Percentiles rank a stretch among this genome's conserved stretches.
These are phyloP conservation scores for Cantharis flavilabris DNA, from an alignment of 2,888 invertebrate species.

Conservation along the genomic window DNA sequence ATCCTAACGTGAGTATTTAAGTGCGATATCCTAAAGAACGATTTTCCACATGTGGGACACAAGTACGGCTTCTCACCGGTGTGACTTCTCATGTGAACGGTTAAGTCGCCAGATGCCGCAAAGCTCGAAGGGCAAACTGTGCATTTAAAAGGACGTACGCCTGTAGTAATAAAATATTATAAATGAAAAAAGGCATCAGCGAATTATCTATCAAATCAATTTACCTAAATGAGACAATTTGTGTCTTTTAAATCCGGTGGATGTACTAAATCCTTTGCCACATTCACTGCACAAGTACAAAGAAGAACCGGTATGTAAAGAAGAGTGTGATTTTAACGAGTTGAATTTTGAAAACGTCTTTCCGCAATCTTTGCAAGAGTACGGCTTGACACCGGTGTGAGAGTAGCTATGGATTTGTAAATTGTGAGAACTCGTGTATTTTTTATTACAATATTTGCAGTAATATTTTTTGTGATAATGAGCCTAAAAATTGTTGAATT, in stretches of 20 bases:
- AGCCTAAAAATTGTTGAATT: background rate
- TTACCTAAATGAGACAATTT: conserved; percentile 23
- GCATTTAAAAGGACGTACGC: conserved; percentile 43
- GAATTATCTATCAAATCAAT: background rate
- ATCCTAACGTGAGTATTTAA: conserved; percentile 40
- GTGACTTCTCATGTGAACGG: conserved; percentile 54
- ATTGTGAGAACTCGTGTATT: conserved; percentile 33
- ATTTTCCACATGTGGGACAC: conserved; percentile 48
- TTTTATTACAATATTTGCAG: conserved; percentile 26
- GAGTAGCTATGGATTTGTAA: conserved; percentile 29
- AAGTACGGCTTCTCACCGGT: conserved; percentile 43
- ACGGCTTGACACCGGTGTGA: conserved; percentile 45
- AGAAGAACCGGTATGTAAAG: conserved; percentile 33
- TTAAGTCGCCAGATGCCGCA: conserved; percentile 45
- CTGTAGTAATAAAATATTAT: conserved; percentile 1
- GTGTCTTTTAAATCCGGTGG: conserved; percentile 36
- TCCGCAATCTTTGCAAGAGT: conserved; percentile 30
- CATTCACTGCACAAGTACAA: conserved; percentile 38
- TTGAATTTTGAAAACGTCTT: conserved; percentile 39
- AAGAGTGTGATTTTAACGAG: conserved; percentile 34
- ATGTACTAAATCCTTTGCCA: conserved; percentile 37
- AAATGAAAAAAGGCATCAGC: background rate
- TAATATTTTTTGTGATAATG: conserved; percentile 8
- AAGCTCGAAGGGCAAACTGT: conserved; percentile 50
- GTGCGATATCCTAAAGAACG: conserved; percentile 21